Base-by-base conservation (phyloP, 1,140 invertebrate genomes). In the Macrosteles quadrilineatus region DNA sequence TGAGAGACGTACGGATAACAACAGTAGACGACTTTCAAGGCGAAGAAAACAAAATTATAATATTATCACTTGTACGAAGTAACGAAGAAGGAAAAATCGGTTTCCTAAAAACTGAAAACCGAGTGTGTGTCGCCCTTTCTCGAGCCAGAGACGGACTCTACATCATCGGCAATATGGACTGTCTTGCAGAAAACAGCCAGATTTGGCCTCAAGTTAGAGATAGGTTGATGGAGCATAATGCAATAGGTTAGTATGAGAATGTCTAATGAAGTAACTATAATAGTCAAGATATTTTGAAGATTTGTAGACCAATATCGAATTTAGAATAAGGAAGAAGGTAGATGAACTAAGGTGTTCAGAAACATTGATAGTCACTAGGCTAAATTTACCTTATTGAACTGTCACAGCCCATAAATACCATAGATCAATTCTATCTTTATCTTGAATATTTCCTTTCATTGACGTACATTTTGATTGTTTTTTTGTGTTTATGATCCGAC, bases 21-120 rank as follows among this genome's bases (percentile, higher is more conserved):
- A 85, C 87, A 3, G 86, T 95, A 1, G 94, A 96, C 78, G 93
- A 91, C 77, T 95, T 86, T 77, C 92, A 95, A 84, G 93, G 94
- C 0, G 90, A 95, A 78, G 94, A 96, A 80, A 91, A 87, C 40
- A 88, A 93, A 73, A 93, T 96, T 30, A 89, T 96, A 67, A 76
- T 96, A 1, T 76, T 96, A 6, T 95, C 94, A 0, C 80, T 96
- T 1, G 93, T 96, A 0, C 81, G 94, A 69, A 93, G 88, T 77
- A 91, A 91, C 75, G 71, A 78, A 6, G 80, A 87, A 6, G 83
- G 83, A 17, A 85, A 83, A 31, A 88, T 94, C 76, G 94, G 94
- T 3, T 96, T 95, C 81, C 79, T 95, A 3, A 85, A 84, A 25
- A 86, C 83, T 55, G 83, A 87, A 62, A 96, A 95, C 81, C 82